Evolutionary conservation across 2,113 vertebrate genomes (phyloP).

Genomic region (Ammodytes dubius): DNA sequence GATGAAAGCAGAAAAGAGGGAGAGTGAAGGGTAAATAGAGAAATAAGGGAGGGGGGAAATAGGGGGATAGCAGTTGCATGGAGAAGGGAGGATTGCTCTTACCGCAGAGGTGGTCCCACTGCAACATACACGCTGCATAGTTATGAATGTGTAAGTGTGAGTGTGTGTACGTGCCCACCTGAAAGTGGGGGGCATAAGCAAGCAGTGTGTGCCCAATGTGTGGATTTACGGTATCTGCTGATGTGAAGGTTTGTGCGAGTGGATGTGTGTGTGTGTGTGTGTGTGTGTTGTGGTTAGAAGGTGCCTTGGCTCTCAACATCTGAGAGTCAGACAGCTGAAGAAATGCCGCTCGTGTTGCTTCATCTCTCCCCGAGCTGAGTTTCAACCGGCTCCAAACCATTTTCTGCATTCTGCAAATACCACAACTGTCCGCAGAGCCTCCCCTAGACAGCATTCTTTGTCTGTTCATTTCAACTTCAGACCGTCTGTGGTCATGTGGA

Average conservation of each 20-base stretch:
- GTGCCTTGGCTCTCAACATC: constrained; percentile 64
- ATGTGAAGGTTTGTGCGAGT: constrained; percentile 36
- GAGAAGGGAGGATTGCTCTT: constrained; percentile 61
- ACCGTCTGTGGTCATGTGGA: constrained; percentile 33
- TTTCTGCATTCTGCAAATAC: constrained; percentile 75
- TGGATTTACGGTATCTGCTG: constrained; percentile 43
- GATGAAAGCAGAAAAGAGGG: constrained; percentile 18
- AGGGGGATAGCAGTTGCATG: constrained; percentile 34
- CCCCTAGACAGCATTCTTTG: constrained; percentile 32
- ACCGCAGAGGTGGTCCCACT: constrained; percentile 81
- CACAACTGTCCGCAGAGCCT: constrained; percentile 33
- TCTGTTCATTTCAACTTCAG: constrained; percentile 44
- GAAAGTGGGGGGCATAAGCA: constrained; percentile 12
- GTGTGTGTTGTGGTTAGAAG: constrained; percentile 53
- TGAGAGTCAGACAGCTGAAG: constrained; percentile 63
- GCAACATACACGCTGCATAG: constrained; percentile 72
- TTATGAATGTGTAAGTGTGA: constrained; percentile 44
- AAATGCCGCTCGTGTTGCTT: constrained; percentile 62
- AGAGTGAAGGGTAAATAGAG: constrained; percentile 43
- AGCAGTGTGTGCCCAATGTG: constrained; percentile 62
- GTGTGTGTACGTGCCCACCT: constrained; percentile 28
- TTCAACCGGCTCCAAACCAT: constrained; percentile 69
- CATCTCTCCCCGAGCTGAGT: constrained; percentile 61
- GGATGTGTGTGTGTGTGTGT: constrained; percentile 21
- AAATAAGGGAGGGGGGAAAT: constrained; percentile 25